Evolutionary conservation across 2,113 vertebrate species (phyloP), one percentile per base, ranked within the genome.

Genomic region (Cochlearius cochlearius): DNA sequence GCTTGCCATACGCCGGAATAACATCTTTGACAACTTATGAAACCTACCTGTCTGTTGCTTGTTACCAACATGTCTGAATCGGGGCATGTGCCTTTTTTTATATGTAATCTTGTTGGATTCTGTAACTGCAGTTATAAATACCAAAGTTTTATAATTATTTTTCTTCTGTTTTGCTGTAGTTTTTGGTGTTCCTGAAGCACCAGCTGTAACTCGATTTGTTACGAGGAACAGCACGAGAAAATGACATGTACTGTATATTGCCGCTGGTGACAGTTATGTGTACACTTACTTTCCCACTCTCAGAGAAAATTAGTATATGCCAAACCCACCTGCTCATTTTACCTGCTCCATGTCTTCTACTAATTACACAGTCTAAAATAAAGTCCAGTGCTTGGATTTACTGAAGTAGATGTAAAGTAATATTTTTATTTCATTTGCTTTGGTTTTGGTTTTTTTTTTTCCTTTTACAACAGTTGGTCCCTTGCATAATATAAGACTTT

Each of bases 1-100:
- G 99, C 98, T 99, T 99, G 98, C 99, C 99, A 76, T 98, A 68
- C 98, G 98, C 98, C 89, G 64, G 95, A 98, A 98, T 99, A 99
- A 99, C 99, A 98, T 98, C 98, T 97, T 96, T 74, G 86, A 97
- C 88, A 94, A 96, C 88, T 96, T 97, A 95, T 92, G 96, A 97
- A 97, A 97, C 96, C 96, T 97, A 96, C 96, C 97, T 98, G 95
- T 96, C 95, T 98, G 90, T 96, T 97, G 97, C 99, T 98, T 97
- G 86, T 98, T 91, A 89, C 92, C 96, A 7, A 85, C 96, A 84
- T 97, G 97, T 98, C 96, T 96, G 95, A 96, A 98, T 97, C 94
- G 93, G 98, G 98, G 98, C 98, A 98, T 98, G 98, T 98, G 96
- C 96, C 96, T 97, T 97, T 97, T 98, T 94, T 98, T 96, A 95